These are phyloP conservation scores for Philonicus albiceps DNA, from an alignment of 2,888 invertebrate genomes.

Conservation along the genomic window DNA sequence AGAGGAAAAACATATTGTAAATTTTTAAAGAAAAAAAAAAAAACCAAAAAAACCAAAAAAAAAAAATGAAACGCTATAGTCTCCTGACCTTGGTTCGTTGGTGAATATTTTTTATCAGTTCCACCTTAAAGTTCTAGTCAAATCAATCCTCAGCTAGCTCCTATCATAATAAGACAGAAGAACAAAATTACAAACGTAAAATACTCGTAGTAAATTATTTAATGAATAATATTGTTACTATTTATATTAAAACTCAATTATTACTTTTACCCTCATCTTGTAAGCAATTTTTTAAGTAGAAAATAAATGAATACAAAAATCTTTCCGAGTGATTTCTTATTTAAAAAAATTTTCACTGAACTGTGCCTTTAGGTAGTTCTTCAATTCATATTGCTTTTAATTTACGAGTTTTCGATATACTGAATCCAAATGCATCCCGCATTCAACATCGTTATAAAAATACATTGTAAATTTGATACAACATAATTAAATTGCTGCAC, in stretches of 20 bases:
- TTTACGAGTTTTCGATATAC: background rate
- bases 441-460: too few species aligned
- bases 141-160: slow-evolving; percentile 30
- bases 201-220: slow-evolving; percentile 42
- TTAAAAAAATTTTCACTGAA: background rate
- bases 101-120: background rate
- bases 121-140: slow-evolving; percentile 27
- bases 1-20: slow-evolving; percentile 8
- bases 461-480: background rate
- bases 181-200: slow-evolving; percentile 36
- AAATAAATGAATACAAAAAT: slow-evolving; percentile 43
- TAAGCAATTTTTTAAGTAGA: slow-evolving; percentile 52
- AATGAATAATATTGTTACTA: slow-evolving; percentile 41
- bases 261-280: slow-evolving; percentile 52
- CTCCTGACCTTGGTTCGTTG: slow-evolving; percentile 2
- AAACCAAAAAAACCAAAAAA: too few species aligned
- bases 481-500: background rate
- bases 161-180: slow-evolving; percentile 36
- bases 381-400: background rate
- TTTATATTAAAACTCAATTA: slow-evolving; percentile 48
- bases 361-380: background rate
- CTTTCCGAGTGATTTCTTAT: background rate
- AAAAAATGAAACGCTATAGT: background rate
- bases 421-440: background rate
- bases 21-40: background rate